Conservation (phyloP, 2,888 invertebrate species). For the Ormyrus labotus region DNA sequence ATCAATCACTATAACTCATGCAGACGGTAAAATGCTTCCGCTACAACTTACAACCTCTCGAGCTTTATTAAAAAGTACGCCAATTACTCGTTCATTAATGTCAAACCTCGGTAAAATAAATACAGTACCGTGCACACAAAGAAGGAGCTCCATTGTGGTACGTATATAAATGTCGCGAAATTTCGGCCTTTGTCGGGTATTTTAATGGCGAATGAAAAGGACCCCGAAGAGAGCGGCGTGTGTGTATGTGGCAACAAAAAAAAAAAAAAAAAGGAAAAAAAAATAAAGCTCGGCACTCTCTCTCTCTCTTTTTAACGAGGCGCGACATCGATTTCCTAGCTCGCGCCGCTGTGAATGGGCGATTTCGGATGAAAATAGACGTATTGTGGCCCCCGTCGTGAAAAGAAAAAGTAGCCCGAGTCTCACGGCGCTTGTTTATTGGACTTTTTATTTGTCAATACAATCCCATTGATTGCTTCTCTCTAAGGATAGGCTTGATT, state of each 20-base stretch:
- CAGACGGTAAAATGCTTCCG: background rate
- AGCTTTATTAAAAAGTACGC: background rate
- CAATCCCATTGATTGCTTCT: slow-evolving; percentile 1
- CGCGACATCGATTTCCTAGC: slow-evolving; percentile 59
- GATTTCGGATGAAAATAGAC: slow-evolving; percentile 31
- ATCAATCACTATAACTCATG: too few species aligned
- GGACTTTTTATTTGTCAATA: slow-evolving; percentile 4
- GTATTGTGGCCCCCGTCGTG: slow-evolving; percentile 1
- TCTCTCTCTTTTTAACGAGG: slow-evolving; percentile 46
- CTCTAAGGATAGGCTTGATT: background rate
- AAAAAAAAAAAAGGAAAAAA: too few species aligned
- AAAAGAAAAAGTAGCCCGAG: slow-evolving; percentile 18
- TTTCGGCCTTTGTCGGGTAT: slow-evolving; percentile 3
- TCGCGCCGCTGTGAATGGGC: background rate
- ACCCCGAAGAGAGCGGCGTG: background rate
- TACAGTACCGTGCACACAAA: background rate
- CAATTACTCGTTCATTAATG: slow-evolving; percentile 10
- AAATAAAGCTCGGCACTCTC: slow-evolving; percentile 20
- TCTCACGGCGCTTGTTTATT: background rate
- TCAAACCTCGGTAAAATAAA: background rate
- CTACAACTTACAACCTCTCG: too few species aligned
- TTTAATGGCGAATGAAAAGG: slow-evolving; percentile 38
- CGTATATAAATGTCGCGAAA: slow-evolving; percentile 20
- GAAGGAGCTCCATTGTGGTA: background rate
- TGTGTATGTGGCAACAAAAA: too few species aligned